These are phyloP conservation scores for Girardinichthys multiradiatus DNA, from an alignment of 2,113 vertebrate species.

Conservation along the genomic window DNA sequence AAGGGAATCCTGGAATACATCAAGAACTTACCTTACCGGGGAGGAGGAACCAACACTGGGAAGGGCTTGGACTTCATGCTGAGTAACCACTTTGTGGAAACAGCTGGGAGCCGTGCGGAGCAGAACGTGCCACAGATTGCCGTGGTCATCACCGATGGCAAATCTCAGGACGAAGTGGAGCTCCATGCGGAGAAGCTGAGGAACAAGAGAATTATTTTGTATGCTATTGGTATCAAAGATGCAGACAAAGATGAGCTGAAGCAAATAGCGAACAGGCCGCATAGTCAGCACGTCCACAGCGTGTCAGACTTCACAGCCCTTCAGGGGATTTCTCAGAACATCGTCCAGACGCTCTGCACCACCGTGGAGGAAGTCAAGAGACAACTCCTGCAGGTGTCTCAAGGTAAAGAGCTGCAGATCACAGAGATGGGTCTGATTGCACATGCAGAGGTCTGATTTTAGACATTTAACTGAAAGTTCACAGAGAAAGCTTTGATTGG, in stretches of 20 bases:
- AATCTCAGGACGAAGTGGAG: conserved; percentile 66
- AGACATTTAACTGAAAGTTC: too few species aligned
- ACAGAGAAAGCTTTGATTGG: not conserved
- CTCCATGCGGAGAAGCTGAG: conserved; percentile 78
- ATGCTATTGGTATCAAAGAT: conserved; percentile 87
- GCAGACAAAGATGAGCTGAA: conserved; percentile 78
- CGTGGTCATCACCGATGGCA: conserved; percentile 69
- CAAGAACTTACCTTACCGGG: conserved; percentile 81
- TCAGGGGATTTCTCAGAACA: conserved; percentile 76
- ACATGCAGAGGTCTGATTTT: too few species aligned
- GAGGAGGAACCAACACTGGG: conserved; percentile 83
- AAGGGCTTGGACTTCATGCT: conserved; percentile 86
- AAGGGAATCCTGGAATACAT: conserved; percentile 83
- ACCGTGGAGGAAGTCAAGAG: conserved; percentile 74
- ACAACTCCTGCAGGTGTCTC: conserved; percentile 47
- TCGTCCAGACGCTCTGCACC: conserved; percentile 79
- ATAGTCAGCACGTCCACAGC: conserved; percentile 71
- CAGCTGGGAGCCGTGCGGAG: conserved; percentile 84
- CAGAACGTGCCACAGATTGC: conserved; percentile 69
- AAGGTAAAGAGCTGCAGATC: conserved; percentile 44
- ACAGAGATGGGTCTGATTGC: not conserved
- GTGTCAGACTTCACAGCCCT: conserved; percentile 70
- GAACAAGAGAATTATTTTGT: conserved; percentile 77
- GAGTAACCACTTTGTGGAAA: conserved; percentile 82
- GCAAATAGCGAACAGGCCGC: conserved; percentile 75